These are phyloP conservation scores for Aplysina aerophoba DNA, from an alignment of 37 sponge, comb jelly and placozoan genomes.

Conservation along the genomic window DNA sequence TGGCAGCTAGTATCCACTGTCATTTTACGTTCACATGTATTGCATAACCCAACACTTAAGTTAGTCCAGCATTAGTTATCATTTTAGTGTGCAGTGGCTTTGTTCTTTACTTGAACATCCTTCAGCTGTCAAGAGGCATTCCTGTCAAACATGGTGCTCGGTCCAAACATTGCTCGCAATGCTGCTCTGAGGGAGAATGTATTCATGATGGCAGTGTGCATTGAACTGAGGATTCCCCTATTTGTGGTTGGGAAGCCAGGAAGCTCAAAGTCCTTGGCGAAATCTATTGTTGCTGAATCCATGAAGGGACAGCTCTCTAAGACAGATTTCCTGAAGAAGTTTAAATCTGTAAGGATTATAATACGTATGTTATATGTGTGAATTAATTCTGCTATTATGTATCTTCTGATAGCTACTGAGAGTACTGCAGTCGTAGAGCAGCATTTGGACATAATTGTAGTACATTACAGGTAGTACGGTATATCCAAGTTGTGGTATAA, in stretches of 20 bases:
- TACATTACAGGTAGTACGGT: no score
- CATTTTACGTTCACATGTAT: no score
- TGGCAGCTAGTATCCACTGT: no score
- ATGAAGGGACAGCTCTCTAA: slow-evolving; percentile 79
- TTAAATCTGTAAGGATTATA: slow-evolving; percentile 60
- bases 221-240: slow-evolving; percentile 89
- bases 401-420: no score
- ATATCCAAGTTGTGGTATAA: no score
- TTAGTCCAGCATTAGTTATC: no score
- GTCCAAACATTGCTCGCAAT: slow-evolving; percentile 81
- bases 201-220: slow-evolving; percentile 94
- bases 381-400: no score
- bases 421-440: no score
- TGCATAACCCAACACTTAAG: no score
- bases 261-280: slow-evolving; percentile 93
- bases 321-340: slow-evolving; percentile 46
- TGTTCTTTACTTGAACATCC: not conserved
- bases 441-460: no score
- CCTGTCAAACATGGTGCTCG: slow-evolving; percentile 73
- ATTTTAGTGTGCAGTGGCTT: not conserved
- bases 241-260: slow-evolving; percentile 94
- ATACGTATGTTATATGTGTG: no score
- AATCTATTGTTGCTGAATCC: slow-evolving; percentile 72
- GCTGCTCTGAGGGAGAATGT: slow-evolving; percentile 92
- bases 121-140: slow-evolving; percentile 80